A percentile compares a stretch with the other conserved stretches of the same genome.
Conservation (phyloP, 1,140 invertebrate genomes). For the Drosophila oshimai region DNA sequence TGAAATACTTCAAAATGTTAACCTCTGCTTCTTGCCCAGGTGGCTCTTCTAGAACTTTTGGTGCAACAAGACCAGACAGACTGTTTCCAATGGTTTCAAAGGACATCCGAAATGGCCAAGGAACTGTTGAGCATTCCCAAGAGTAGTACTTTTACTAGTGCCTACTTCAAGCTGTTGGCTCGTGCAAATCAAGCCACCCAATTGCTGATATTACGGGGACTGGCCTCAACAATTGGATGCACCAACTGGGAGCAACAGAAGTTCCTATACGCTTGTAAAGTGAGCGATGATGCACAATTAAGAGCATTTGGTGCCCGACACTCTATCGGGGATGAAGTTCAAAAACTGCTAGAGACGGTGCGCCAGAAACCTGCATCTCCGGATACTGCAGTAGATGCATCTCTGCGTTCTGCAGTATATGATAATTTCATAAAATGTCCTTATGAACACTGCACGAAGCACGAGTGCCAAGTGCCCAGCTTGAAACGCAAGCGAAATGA, state of each 20-base stretch:
- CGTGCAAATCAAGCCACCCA: neutral
- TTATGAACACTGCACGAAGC: no score
- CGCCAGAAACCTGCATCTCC: neutral
- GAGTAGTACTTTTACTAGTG: constrained; percentile 1
- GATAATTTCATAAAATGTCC: neutral
- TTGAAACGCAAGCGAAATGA: constrained; percentile 5
- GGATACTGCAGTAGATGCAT: neutral
- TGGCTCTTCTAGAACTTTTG: constrained; percentile 32
- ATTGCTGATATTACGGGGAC: constrained; percentile 22
- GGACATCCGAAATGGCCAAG: neutral
- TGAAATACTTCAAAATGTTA: neutral
- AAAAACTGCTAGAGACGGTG: constrained; percentile 2
- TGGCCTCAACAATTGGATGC: neutral
- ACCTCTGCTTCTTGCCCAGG: neutral
- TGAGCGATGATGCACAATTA: constrained; percentile 10
- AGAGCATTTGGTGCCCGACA: constrained; percentile 21
- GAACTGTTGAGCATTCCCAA: constrained; percentile 1
- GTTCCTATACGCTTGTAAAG: constrained; percentile 25
- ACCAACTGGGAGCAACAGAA: constrained; percentile 44
- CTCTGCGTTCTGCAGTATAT: no score
- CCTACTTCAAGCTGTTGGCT: constrained; percentile 29
- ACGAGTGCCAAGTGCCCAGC: neutral
- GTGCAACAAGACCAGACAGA: neutral
- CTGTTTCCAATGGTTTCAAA: constrained; percentile 18
- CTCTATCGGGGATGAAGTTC: neutral